These are phyloP conservation scores for Orbicella faveolata DNA, from an alignment of 64 coral and sea anemone species.

Conservation along the genomic window DNA sequence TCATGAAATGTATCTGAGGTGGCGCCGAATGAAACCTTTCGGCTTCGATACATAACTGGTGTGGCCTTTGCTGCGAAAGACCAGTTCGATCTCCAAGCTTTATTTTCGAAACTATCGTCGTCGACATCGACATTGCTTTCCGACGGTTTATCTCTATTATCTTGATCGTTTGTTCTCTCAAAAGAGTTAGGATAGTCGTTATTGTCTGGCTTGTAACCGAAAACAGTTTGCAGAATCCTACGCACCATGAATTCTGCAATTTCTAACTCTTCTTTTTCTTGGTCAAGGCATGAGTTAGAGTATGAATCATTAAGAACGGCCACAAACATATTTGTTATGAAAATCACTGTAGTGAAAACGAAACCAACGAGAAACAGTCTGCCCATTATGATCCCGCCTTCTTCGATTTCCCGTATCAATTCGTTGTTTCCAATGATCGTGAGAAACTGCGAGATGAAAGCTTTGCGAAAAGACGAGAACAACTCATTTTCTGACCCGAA, in stretches of 20 bases:
- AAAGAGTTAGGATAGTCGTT: background rate
- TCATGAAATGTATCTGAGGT: background rate
- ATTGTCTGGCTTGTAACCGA: background rate
- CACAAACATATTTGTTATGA: conserved; percentile 4
- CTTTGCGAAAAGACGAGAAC: background rate
- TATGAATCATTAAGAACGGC: background rate
- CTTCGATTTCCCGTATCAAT: background rate
- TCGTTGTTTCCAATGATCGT: background rate
- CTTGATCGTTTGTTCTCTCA: background rate
- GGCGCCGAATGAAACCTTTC: background rate
- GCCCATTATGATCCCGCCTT: background rate
- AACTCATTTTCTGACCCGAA: background rate
- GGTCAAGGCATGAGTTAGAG: background rate
- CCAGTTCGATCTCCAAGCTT: background rate
- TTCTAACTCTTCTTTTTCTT: conserved; percentile 3
- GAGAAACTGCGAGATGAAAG: background rate
- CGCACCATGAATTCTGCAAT: background rate
- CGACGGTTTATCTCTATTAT: background rate
- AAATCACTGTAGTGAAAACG: background rate
- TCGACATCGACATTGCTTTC: background rate
- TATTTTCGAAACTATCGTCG: background rate
- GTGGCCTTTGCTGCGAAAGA: background rate
- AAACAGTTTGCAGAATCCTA: background rate
- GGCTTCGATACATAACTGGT: background rate
- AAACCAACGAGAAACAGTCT: background rate